phyloP scores from a whole-genome alignment of 2,888 invertebrate genomes.

The Gonocerus acuteangulatus region DNA sequence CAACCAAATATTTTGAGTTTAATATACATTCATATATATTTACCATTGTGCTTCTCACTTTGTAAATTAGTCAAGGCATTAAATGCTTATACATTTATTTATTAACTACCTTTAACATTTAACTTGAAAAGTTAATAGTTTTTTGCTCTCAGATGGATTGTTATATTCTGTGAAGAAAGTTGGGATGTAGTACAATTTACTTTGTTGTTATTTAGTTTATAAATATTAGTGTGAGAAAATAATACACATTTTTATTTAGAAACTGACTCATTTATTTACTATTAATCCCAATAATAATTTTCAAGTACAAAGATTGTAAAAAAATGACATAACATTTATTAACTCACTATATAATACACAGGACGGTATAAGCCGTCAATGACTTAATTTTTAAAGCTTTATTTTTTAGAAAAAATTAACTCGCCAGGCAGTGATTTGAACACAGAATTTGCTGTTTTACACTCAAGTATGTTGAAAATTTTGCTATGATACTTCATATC shows the following conservation, averaged over 20 bases:
- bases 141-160: constrained; percentile 13
- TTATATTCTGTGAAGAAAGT: constrained; percentile 9
- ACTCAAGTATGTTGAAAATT: no score
- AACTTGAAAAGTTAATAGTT: constrained; percentile 6
- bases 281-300: no score
- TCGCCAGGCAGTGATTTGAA: neutral
- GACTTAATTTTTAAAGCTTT: no score
- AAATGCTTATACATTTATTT: constrained; percentile 21
- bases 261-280: constrained; percentile 2
- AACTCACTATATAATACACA: no score
- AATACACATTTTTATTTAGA: constrained; percentile 18
- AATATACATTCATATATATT: constrained; percentile 2
- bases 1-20: constrained; percentile 4
- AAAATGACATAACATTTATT: neutral
- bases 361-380: no score
- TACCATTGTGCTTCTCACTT: constrained; percentile 15
- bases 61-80: constrained; percentile 6
- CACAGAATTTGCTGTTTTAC: no score
- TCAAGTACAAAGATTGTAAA: neutral
- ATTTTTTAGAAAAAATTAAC: no score
- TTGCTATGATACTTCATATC: no score
- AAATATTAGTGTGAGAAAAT: constrained; percentile 19
- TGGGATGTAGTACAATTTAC: constrained; percentile 17
- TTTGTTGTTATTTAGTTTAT: constrained; percentile 27
- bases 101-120: constrained; percentile 15